phyloP scores from a whole-genome alignment of 2,888 invertebrate species.

The Campoplex capitator region DNA sequence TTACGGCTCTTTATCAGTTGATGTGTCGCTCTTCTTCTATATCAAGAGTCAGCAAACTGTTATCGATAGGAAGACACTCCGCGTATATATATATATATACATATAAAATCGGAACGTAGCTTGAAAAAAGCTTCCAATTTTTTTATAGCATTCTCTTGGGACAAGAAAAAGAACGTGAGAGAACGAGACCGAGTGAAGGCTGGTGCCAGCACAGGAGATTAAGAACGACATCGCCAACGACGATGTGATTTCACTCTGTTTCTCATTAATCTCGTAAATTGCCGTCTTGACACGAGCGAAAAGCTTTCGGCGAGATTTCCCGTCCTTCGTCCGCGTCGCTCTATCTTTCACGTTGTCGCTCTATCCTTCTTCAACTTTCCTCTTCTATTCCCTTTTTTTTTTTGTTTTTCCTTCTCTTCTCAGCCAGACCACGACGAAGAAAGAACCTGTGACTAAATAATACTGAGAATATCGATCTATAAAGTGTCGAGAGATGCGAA shows the following conservation, averaged over 20 bases:
- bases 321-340: slow-evolving; percentile 14
- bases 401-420: slow-evolving; percentile 13
- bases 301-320: slow-evolving; percentile 55
- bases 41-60: slow-evolving; percentile 24
- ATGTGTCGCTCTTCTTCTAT: slow-evolving; percentile 1
- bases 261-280: slow-evolving; percentile 70
- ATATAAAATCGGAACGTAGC: not conserved
- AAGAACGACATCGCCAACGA: slow-evolving; percentile 64
- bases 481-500: slow-evolving; percentile 42
- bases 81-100: not conserved
- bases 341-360: not conserved
- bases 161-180: slow-evolving; percentile 31
- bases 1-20: slow-evolving; percentile 44
- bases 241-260: slow-evolving; percentile 68
- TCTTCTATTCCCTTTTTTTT: slow-evolving; percentile 6
- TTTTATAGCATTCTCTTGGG: slow-evolving; percentile 48
- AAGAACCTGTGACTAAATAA: slow-evolving; percentile 61
- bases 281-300: slow-evolving; percentile 68
- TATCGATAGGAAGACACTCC: slow-evolving; percentile 30
- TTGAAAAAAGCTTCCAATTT: slow-evolving; percentile 16
- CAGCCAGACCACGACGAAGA: slow-evolving; percentile 27
- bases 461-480: slow-evolving; percentile 59
- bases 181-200: slow-evolving; percentile 20
- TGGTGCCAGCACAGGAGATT: slow-evolving; percentile 59
- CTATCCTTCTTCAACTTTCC: slow-evolving; percentile 15